A percentile compares a stretch with the other conserved stretches of the same genome.
Evolutionary conservation across 2,113 vertebrate species (phyloP).

Genomic region (Oreocharis arfaki): DNA sequence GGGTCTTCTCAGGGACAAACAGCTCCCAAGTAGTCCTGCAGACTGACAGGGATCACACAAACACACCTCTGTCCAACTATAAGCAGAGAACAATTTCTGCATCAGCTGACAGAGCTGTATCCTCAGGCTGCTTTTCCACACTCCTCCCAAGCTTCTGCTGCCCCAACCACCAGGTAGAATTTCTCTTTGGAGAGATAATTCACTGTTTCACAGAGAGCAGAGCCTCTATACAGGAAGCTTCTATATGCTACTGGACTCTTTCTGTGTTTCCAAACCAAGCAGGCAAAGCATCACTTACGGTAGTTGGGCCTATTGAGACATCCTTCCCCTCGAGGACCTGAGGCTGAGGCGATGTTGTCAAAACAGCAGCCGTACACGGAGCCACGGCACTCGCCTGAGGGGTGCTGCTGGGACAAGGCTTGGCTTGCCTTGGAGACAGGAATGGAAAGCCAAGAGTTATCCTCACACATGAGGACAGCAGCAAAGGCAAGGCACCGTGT

Average conservation of each 20-base stretch:
- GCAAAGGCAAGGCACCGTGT: background rate
- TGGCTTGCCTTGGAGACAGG: slow-evolving; percentile 42
- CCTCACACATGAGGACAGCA: background rate
- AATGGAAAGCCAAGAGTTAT: slow-evolving; percentile 21
- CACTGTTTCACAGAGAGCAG: background rate
- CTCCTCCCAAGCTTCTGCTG: background rate
- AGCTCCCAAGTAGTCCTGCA: background rate
- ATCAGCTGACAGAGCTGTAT: background rate
- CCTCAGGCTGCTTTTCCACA: background rate
- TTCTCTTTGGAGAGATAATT: background rate
- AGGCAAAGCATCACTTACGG: slow-evolving; percentile 72
- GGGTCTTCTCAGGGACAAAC: background rate
- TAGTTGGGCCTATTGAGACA: slow-evolving; percentile 77
- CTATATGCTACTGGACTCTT: background rate
- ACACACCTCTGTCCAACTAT: background rate
- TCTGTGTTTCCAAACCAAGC: background rate
- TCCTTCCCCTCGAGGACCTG: slow-evolving; percentile 85
- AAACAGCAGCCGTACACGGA: slow-evolving; percentile 89
- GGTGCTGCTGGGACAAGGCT: slow-evolving; percentile 63
- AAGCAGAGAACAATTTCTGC: background rate
- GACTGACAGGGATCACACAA: background rate
- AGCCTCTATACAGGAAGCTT: background rate
- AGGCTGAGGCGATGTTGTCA: slow-evolving; percentile 78
- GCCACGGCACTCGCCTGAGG: slow-evolving; percentile 71
- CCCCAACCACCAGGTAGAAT: background rate